phyloP scores from a whole-genome alignment of 2,113 vertebrate genomes.

The Phainopepla nitens region DNA sequence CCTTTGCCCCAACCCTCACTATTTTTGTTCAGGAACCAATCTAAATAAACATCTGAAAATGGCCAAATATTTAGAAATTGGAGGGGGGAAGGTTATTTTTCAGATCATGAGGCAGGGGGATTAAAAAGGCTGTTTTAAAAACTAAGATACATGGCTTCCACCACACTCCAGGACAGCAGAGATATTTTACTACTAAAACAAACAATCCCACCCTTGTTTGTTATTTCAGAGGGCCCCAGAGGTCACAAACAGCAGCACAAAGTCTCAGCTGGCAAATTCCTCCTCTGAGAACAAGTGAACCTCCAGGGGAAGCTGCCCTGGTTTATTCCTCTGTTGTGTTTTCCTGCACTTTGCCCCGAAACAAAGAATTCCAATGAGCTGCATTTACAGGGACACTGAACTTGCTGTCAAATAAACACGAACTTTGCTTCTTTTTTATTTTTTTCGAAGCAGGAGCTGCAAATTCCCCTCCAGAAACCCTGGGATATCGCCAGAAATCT shows the following conservation, averaged over 20 bases:
- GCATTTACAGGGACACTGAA: background rate
- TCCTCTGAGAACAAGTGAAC: background rate
- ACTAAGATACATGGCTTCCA: background rate
- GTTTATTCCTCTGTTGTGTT: background rate
- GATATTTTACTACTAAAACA: background rate
- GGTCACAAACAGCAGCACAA: background rate
- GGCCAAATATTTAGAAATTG: background rate
- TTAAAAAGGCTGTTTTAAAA: background rate
- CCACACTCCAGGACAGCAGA: background rate
- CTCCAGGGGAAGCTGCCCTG: background rate
- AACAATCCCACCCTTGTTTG: background rate
- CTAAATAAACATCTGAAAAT: background rate
- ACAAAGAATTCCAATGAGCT: background rate
- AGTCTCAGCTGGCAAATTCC: background rate
- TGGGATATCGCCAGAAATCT: background rate
- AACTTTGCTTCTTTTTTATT: background rate
- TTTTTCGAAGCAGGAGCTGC: background rate
- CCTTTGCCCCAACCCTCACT: background rate
- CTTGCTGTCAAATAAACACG: background rate
- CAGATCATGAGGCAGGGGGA: background rate
- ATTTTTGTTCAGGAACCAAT: background rate
- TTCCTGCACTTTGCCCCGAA: background rate
- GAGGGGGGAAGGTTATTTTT: background rate
- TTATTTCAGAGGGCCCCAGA: background rate
- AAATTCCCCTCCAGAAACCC: background rate